Evolutionary conservation across 1,140 invertebrate genomes (phyloP), one percentile per base, ranked within the genome.

Genomic region (Hyles vespertilio): DNA sequence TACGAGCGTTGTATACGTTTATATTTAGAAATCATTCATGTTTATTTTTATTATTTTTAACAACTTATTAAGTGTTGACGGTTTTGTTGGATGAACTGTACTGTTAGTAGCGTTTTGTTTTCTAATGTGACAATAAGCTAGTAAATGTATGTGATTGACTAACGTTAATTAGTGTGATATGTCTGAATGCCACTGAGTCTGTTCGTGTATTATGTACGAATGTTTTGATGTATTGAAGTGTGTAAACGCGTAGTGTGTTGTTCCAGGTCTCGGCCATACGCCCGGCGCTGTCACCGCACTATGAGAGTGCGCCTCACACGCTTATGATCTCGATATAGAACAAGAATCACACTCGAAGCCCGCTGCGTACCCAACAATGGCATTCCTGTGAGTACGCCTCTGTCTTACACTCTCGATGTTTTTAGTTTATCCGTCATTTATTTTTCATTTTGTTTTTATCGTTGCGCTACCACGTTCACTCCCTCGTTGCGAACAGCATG

Each of bases 401-500:
- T 70, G 70, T 83, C 74, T 83, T 68, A 64, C 40, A 67, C 56
- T 70, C 67, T 85, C 74, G 75, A 83, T 84, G 80, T 87, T 67
- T 84, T 87, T 65, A 74, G 80, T 87, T 87, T 33, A 51, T 80
- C 70, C 73, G 63, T 79, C 59, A 74, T 83, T 77, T 75, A 67
- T 74, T 77, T 76, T 69, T 58, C 72, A 61, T 68, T 68, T 69
- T 64, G 74, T 77, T 81, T 79, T 81, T 88, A 77, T 77, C 79
- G 76, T 88, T 84, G 75, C 82, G 82, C 79, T 82, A 86, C 81
- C 81, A 84, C 84, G 81, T 85, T 88, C 75, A 83, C 84, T 88
- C 85, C 85, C 83, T 82, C 80, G 81, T 86, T 79, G 75, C 78
- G 84, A 85, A 85, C 83, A 87, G 85, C 85, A 88, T 88, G 85